Base-by-base conservation (phyloP, 2,888 invertebrate genomes). In the Coleophora deauratella region DNA sequence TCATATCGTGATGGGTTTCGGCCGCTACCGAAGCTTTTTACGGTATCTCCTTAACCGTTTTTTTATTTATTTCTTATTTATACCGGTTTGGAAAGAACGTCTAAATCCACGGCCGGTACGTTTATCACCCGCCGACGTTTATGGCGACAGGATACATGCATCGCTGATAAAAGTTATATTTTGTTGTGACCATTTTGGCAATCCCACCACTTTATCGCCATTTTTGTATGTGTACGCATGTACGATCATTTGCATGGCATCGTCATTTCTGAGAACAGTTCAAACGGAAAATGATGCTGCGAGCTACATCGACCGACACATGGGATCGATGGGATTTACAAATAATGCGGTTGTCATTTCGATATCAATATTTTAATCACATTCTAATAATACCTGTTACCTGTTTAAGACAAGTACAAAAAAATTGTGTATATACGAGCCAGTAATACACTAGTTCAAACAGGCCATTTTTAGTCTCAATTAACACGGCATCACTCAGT, bases 11-110 rank as follows among this genome's bases (percentile, higher is more conserved):
- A 58, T 42, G 52, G 51, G 55, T 52, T 59, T 55, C 46, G 52
- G 53, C 47, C 55, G 65, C 69, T 69, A 69, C 69, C 60, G 61
- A 64, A 52, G 62, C 62, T 54, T 62, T 64, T 69, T 66, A 69
- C 62, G 64, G 59, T 59, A 55, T 58, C 58, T 55, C 38, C 47
- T 49, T 43, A 47, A 49, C 39, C 39, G 33, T 40, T 3, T 49
- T 45, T 47, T 46, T 44, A 46, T 57, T 55, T 58, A 46, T 53
- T 55, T 55, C 44, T 59, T 51, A 55, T 62, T 61, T 57, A 52
- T 45, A 45, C 47, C 27, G 35, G 44, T 49, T 40, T 46, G 40
- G 55, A 54, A 54, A 58, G 54, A 62, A 74, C 59, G 66, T 73
- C 76, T 77, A 73, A 74, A 76, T 77, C 60, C 62, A 46, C 46